Base-by-base conservation (phyloP, 2,113 vertebrate species). In the Otolemur garnettii region DNA sequence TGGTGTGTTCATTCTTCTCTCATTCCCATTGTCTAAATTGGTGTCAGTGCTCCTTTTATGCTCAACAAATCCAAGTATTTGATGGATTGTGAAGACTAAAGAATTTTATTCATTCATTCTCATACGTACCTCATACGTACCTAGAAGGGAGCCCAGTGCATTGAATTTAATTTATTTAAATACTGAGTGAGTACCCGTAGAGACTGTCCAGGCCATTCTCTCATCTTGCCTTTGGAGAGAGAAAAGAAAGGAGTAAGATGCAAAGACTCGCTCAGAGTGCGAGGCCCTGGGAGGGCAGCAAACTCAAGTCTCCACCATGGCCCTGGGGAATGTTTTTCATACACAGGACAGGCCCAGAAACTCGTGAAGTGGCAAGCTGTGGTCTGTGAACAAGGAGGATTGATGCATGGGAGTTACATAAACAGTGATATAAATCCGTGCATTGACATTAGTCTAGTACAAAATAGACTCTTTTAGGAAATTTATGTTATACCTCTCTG, bases 391-490 rank as follows among this genome's bases (percentile, higher is more conserved):
- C 19, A 57, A 81, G 93, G 28, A 82, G 60, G 38, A 69, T 68
- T 28, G 59, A 59, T 78, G 53, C 38, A 24, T 83, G 33, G 8
- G 30, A 33, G 68, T 93, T 94, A 78, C 1, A 30, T 38, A 77
- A 85, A 96, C 62, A 74, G 38, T 13, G 15, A 62, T 53, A 79
- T 95, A 78, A 89, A 93, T 53, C 7, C 55, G 18, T n/a, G 12
- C 74, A 55, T 77, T 80, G 60, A 60, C 66, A n/a, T 24, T 50
- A 78, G 79, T 64, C 50, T 60, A 50, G 72, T 24, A 26, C 77
- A 82, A 74, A 93, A 85, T 74, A 57, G 78, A 75, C 87, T 90
- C 71, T 96, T 68, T 91, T 10, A 78, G 83, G 79, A 89, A 84
- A 59, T 94, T 53, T 3, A 5, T 19, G 71, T 90, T 50, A 15